Base-by-base conservation (phyloP, 2,888 invertebrate species). In the Gymnocheta viridis region DNA sequence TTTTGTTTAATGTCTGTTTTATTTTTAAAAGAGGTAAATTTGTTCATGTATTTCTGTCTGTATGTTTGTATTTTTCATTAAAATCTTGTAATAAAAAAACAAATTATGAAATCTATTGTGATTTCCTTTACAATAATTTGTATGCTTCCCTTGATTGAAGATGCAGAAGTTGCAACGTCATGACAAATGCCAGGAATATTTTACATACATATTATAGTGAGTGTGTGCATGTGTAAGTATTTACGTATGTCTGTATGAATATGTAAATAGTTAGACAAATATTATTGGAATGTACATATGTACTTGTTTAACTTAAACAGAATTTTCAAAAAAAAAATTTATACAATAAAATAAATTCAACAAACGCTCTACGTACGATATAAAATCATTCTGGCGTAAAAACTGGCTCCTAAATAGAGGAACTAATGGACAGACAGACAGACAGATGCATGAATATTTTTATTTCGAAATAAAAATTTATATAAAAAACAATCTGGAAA, bases 161-260 rank as follows among this genome's bases (percentile, higher is more conserved):
- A 27, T 38, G 35, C 17, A 24, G 49, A 73, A 51, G 60, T 62
- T 73, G 73, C 62, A 73, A 73, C 62, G 62, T 73, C 60, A 62
- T 72, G 41, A 29, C 2, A 22, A 49, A 22, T 49, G 10, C 5
- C 10, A 24, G 12, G 22, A 49, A 10, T 19, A 44, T 38, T 7
- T 32, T 32, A 7, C 9, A 32, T 7, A 32, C 7, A 32, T 32
- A 7, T 32, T 7, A 32, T 32, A 5, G 32, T n/a, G n/a, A n/a
- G n/a, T n/a, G 4, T 32, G 32, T 32, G 1, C 32, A 32, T 32
- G 7, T n/a, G n/a, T n/a, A n/a, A n/a, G n/a, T n/a, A n/a, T n/a
- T n/a, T n/a, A n/a, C n/a, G n/a, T n/a, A n/a, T n/a, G n/a, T 12
- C 2, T 38, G 14, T 12, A 38, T 54, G 27, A 41, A 38, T 24